Evolutionary conservation across 2,113 vertebrate genomes (phyloP).

Genomic region (Donacobius atricapilla): DNA sequence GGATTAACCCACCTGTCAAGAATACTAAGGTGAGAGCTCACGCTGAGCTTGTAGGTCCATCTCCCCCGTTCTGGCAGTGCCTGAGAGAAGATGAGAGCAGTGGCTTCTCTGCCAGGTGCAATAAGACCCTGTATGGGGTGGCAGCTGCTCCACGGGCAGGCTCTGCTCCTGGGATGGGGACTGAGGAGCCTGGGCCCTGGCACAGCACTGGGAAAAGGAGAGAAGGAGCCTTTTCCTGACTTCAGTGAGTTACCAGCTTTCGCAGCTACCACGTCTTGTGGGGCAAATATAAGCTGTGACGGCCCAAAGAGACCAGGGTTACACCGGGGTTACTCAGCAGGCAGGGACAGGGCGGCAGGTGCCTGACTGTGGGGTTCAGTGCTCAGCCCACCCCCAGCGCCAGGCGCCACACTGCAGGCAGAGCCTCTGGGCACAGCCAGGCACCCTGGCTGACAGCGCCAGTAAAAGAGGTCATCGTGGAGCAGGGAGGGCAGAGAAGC

Average conservation of each 20-base stretch:
- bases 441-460: background rate
- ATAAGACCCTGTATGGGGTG: fast-evolving
- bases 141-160: fast-evolving
- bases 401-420: background rate
- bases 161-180: background rate
- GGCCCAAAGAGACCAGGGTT: too few species aligned
- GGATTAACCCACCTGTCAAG: background rate
- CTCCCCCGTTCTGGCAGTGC: background rate
- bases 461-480: background rate
- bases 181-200: fast-evolving
- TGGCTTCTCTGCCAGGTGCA: background rate
- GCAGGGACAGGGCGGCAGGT: background rate
- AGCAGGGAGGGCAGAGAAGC: background rate
- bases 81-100: background rate
- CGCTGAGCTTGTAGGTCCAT: background rate
- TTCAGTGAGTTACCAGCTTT: background rate
- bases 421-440: background rate
- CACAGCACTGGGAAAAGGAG: background rate
- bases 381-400: background rate
- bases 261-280: background rate
- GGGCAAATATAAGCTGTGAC: background rate
- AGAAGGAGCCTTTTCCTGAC: background rate
- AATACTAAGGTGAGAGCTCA: background rate
- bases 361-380: fast-evolving
- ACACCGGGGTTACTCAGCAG: fast-evolving